phyloP scores from a whole-genome alignment of 2,113 vertebrate genomes.

The Sciurus niger region DNA sequence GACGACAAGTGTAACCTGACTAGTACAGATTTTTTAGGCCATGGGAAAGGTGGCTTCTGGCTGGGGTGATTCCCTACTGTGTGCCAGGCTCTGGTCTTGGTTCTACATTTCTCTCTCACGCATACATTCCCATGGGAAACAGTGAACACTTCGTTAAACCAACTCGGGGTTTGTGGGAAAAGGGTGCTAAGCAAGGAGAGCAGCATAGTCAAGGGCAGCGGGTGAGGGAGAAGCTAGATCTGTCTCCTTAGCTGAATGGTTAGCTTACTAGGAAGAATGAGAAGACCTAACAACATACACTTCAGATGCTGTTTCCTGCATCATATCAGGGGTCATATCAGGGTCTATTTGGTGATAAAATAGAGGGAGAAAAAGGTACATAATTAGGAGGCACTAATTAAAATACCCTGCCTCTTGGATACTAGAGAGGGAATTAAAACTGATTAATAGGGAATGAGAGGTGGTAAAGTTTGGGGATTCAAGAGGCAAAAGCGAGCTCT shows the following conservation, averaged over 20 bases:
- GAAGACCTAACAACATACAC: background rate
- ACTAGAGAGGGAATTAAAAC: background rate
- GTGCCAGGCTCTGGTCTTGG: background rate
- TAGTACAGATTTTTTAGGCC: constrained; percentile 47
- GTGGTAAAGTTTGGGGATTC: background rate
- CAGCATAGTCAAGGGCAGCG: background rate
- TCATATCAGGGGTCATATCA: background rate
- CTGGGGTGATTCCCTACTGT: background rate
- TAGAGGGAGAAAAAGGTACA: background rate
- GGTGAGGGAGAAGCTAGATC: background rate
- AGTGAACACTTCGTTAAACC: background rate
- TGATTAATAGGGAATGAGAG: background rate
- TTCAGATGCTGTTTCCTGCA: background rate
- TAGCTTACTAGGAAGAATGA: background rate
- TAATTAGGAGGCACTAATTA: constrained; percentile 12
- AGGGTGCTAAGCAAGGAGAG: background rate
- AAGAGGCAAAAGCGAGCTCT: background rate
- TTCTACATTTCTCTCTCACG: background rate
- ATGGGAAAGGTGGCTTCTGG: background rate
- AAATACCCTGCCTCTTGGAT: background rate
- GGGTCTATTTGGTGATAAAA: constrained; percentile 3
- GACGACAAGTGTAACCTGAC: background rate
- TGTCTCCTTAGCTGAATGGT: background rate
- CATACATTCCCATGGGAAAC: background rate
- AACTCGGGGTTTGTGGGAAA: background rate